Evolutionary conservation across 2,797 vertebrate genomes (phyloP), one percentile per base, ranked within the genome.

Genomic region (Cryptoprocta ferox): DNA sequence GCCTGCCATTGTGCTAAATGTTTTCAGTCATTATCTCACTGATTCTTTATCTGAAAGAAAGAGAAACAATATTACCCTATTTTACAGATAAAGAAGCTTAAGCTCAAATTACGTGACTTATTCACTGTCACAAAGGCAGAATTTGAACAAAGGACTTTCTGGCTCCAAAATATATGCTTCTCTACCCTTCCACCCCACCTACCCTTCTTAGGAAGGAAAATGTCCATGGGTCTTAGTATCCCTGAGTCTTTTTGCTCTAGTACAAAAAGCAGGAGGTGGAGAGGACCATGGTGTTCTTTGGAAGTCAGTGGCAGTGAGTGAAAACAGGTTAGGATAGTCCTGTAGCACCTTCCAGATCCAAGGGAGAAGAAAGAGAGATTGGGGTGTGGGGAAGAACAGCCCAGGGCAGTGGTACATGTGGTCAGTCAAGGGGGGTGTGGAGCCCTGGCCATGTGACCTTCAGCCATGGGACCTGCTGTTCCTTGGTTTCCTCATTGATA

Each of bases 101-200:
- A 37, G 50, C 32, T 79, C n/a, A 0, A 28, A 61, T 19, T 35
- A 50, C 42, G 15, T 75, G 16, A 89, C 21, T 56, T 48, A 32
- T 30, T 37, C 18, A 18, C 14, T 65, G 26, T 82, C 90, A 28
- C 19, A 70, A 59, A 83, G 45, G 21, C 32, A 26, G 63, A 71
- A 59, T 42, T 28, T 32, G 39, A 37, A 61, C 39, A 19, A 37
- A 83, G 9, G 13, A 73, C 26, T 80, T 79, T 61, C 42, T 16
- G 39, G 4, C 21, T 81, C 35, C 26, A 32, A 80, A 63, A 21
- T 61, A n/a, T 5, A 35, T 24, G 24, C 30, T 70, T 18, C 45
- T 50, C 35, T 45, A 5, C 10, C 4, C 45, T 13, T 37, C 3
- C 16, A n/a, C 48, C 9, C 8, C 1, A 16, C 56, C 2, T 1